These are phyloP conservation scores for Allochrocebus solatus DNA, from an alignment of 2,797 vertebrate species.

Conservation along the genomic window DNA sequence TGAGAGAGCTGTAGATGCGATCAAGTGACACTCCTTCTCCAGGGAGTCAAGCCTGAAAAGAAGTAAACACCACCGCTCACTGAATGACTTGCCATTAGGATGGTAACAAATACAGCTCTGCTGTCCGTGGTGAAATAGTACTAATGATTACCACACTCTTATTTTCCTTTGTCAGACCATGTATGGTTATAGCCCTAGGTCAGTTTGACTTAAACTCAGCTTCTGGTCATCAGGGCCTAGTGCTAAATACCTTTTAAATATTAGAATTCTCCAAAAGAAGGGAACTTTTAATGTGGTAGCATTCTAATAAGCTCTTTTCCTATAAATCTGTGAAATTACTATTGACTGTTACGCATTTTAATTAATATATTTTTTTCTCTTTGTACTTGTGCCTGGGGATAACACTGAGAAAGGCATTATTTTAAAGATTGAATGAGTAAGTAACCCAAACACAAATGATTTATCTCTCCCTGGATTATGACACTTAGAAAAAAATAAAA, in stretches of 20 bases:
- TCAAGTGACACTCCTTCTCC: slow-evolving; percentile 16
- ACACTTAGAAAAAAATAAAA: neutral
- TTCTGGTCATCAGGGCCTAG: slow-evolving; percentile 5
- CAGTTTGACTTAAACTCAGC: slow-evolving; percentile 62
- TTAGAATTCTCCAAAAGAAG: neutral
- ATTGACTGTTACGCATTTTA: neutral
- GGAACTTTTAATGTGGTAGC: neutral
- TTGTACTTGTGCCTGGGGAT: neutral
- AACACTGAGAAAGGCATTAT: neutral
- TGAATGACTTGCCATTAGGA: neutral
- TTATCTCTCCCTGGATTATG: neutral
- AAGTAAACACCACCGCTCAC: neutral
- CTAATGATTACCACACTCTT: neutral
- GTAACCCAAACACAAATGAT: neutral
- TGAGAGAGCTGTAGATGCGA: slow-evolving; percentile 7
- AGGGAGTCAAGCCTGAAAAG: slow-evolving; percentile 23
- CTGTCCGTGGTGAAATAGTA: slow-evolving; percentile 14
- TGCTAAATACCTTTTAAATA: slow-evolving; percentile 20
- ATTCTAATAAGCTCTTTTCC: neutral
- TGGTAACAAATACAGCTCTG: slow-evolving; percentile 22
- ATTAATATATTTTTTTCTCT: neutral
- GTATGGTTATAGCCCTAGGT: slow-evolving; percentile 44
- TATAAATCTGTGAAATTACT: neutral
- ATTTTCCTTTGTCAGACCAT: slow-evolving; percentile 43
- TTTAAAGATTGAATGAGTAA: slow-evolving; percentile 33